Conservation (phyloP, 2,113 vertebrate species). For the Campylorhamphus procurvoides region DNA sequence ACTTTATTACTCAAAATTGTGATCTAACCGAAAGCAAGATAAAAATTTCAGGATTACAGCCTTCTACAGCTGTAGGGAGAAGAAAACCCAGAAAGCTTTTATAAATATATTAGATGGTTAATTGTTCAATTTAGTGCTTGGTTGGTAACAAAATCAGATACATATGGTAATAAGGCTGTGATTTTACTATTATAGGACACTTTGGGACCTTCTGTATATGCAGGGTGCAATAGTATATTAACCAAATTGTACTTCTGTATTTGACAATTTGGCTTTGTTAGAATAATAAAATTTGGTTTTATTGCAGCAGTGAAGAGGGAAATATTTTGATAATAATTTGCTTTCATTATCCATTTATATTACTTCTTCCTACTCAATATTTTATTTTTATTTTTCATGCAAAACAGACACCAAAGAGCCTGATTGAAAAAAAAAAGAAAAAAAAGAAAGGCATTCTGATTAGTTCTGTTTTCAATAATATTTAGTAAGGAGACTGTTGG, state of each 20-base stretch:
- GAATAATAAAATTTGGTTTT: constrained; percentile 42
- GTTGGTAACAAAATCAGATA: not conserved
- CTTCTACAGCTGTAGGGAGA: not conserved
- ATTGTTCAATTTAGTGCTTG: constrained; percentile 35
- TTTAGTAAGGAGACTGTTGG: not conserved
- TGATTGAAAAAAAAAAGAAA: not conserved
- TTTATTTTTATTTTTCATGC: constrained; percentile 24
- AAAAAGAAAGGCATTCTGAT: not conserved
- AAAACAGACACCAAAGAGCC: not conserved
- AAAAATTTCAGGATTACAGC: not conserved
- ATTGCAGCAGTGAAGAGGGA: constrained; percentile 18
- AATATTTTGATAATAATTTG: constrained; percentile 51
- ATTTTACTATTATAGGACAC: not conserved
- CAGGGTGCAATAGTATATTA: constrained; percentile 2
- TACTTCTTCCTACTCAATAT: not conserved
- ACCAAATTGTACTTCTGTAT: constrained; percentile 23
- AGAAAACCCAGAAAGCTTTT: not conserved
- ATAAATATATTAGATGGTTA: constrained; percentile 17
- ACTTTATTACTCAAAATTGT: not conserved
- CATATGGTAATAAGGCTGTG: not conserved
- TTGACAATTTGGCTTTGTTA: constrained; percentile 51
- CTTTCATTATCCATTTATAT: constrained; percentile 43
- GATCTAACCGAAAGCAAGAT: not conserved
- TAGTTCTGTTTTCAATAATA: not conserved
- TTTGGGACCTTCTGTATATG: constrained; percentile 29